These are phyloP conservation scores for Sturmia bella DNA, from an alignment of 2,888 invertebrate genomes.

Conservation along the genomic window DNA sequence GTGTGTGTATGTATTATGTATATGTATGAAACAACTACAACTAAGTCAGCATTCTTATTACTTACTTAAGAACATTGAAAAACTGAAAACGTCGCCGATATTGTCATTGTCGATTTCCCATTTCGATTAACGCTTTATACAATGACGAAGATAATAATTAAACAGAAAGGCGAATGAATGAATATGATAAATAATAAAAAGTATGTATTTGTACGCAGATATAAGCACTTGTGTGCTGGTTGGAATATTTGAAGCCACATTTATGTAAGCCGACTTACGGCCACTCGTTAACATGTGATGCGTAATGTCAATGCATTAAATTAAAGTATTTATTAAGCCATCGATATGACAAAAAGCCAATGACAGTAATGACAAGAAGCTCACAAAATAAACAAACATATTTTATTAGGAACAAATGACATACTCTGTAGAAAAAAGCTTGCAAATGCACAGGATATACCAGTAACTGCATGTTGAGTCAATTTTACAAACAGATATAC, in stretches of 20 bases:
- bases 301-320: conserved; percentile 58
- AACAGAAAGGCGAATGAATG: conserved; percentile 24
- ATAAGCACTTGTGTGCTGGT: not conserved
- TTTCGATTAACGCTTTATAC: conserved; percentile 57
- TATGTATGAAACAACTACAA: too few relatives aligned
- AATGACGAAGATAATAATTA: conserved; percentile 35
- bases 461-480: not conserved
- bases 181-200: conserved; percentile 2
- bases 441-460: conserved; percentile 30
- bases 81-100: conserved; percentile 45
- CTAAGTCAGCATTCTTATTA: conserved; percentile 53
- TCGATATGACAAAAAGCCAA: conserved; percentile 67
- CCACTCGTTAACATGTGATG: conserved; percentile 20
- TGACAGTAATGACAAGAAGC: conserved; percentile 70
- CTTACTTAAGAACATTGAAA: conserved; percentile 62
- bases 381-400: conserved; percentile 66
- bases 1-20: too few relatives aligned
- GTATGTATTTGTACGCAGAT: not conserved
- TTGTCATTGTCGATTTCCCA: conserved; percentile 53
- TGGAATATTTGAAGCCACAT: not conserved
- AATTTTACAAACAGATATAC: not conserved
- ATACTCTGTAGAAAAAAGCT: conserved; percentile 44
- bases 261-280: not conserved
- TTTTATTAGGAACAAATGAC: conserved; percentile 68
- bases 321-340: conserved; percentile 68